A percentile compares a stretch with the other conserved stretches of the same genome.
Evolutionary conservation across 2,888 invertebrate genomes (phyloP).

Genomic region (Mactromeris polynyma): DNA sequence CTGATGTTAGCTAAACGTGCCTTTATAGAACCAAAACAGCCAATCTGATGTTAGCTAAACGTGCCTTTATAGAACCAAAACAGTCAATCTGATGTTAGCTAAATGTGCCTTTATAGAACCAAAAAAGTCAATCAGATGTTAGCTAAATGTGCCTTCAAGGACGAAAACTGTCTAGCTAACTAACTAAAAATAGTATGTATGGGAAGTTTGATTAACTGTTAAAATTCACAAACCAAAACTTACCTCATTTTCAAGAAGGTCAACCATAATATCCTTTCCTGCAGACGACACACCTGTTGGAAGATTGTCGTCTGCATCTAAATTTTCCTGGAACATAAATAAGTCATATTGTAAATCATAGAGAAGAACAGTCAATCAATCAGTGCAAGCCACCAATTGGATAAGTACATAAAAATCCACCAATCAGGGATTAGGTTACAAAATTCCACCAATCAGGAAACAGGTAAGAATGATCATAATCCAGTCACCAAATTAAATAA

Average conservation of each 20-base stretch:
- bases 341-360: background rate
- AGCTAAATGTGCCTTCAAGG: too few relatives aligned
- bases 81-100: too few relatives aligned
- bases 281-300: slow-evolving; percentile 71
- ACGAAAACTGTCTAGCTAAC: too few relatives aligned
- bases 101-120: too few relatives aligned
- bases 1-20: too few relatives aligned
- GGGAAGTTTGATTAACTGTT: too few relatives aligned
- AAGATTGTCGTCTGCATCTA: slow-evolving; percentile 71
- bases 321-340: slow-evolving; percentile 55
- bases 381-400: background rate
- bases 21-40: too few relatives aligned
- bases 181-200: too few relatives aligned
- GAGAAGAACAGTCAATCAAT: background rate
- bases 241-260: slow-evolving; percentile 85
- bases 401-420: background rate
- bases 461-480: background rate
- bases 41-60: too few relatives aligned
- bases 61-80: too few relatives aligned
- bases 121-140: too few relatives aligned
- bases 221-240: slow-evolving; percentile 9
- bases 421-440: background rate
- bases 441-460: background rate
- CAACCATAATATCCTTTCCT: slow-evolving; percentile 81
- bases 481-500: background rate